Evolutionary conservation across 2,888 invertebrate genomes (phyloP).

Genomic region (Caradrina clavipalpis): DNA sequence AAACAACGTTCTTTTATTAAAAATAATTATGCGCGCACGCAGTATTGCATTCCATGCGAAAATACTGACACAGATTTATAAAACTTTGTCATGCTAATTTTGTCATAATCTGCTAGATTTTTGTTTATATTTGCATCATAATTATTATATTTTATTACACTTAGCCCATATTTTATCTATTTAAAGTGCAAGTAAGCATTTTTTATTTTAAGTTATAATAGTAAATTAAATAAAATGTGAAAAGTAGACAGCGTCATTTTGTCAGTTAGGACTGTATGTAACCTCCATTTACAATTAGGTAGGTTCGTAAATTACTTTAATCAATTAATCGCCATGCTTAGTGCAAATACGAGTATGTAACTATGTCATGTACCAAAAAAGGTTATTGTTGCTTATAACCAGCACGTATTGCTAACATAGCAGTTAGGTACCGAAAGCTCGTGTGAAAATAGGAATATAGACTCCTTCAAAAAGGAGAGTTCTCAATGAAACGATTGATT

Average conservation of each 20-base stretch:
- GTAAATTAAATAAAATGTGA: too few species aligned
- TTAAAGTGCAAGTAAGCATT: background rate
- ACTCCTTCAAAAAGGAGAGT: background rate
- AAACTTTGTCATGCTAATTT: constrained; percentile 37
- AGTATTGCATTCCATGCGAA: constrained; percentile 36
- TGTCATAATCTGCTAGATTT: constrained; percentile 32
- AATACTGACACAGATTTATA: constrained; percentile 41
- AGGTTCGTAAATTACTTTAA: too few species aligned
- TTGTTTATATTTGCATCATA: background rate
- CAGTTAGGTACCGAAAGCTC: too few species aligned
- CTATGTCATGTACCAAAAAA: too few species aligned
- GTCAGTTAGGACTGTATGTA: too few species aligned
- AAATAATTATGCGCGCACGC: constrained; percentile 16
- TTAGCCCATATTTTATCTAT: background rate
- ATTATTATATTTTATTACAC: constrained; percentile 13
- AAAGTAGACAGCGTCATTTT: too few species aligned
- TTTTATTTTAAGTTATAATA: background rate
- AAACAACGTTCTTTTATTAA: constrained; percentile 1
- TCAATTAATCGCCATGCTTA: too few species aligned
- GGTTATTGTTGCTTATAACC: too few species aligned
- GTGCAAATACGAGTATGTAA: too few species aligned
- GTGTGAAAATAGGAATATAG: too few species aligned
- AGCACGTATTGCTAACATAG: too few species aligned
- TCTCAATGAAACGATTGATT: constrained; percentile 1
- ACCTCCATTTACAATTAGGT: too few species aligned